Conservation (phyloP, 1,140 invertebrate species). For the Drosophila pectinifera region DNA sequence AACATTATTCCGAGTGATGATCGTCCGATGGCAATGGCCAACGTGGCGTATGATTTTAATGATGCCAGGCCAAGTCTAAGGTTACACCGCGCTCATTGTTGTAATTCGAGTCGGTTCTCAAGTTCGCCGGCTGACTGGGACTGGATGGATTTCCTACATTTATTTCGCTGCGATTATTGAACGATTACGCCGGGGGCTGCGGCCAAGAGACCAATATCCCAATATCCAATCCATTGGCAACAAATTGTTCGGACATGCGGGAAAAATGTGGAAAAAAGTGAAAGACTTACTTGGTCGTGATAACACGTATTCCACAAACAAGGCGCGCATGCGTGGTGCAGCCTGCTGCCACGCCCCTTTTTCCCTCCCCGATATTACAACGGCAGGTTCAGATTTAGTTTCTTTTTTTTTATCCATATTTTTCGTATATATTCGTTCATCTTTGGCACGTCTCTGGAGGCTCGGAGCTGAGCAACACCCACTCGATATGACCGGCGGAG, state of each 20-base stretch:
- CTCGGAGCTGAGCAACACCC: slow-evolving; percentile 64
- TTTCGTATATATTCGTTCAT: slow-evolving; percentile 23
- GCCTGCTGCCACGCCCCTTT: slow-evolving; percentile 17
- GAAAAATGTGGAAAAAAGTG: slow-evolving; percentile 52
- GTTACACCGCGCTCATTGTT: slow-evolving; percentile 53
- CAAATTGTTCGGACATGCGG: slow-evolving; percentile 54
- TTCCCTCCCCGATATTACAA: background rate
- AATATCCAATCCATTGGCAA: slow-evolving; percentile 27
- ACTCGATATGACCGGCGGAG: slow-evolving; percentile 50
- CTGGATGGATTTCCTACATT: slow-evolving; percentile 36
- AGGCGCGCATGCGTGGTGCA: slow-evolving; percentile 70
- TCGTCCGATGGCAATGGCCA: slow-evolving; percentile 39
- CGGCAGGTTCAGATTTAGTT: slow-evolving; percentile 33
- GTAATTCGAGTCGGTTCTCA: slow-evolving; percentile 66
- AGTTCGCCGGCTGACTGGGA: slow-evolving; percentile 47
- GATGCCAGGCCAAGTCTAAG: slow-evolving; percentile 64
- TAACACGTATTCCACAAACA: slow-evolving; percentile 76
- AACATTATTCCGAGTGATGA: slow-evolving; percentile 58
- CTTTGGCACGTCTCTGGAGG: slow-evolving; percentile 39
- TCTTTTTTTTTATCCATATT: no score
- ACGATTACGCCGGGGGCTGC: slow-evolving; percentile 28
- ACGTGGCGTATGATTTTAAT: slow-evolving; percentile 70
- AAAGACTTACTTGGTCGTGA: slow-evolving; percentile 64
- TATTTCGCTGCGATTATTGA: slow-evolving; percentile 56
- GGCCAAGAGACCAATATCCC: slow-evolving; percentile 1